Conservation (phyloP, 2,113 vertebrate species). For the Chionodraco myersi region DNA sequence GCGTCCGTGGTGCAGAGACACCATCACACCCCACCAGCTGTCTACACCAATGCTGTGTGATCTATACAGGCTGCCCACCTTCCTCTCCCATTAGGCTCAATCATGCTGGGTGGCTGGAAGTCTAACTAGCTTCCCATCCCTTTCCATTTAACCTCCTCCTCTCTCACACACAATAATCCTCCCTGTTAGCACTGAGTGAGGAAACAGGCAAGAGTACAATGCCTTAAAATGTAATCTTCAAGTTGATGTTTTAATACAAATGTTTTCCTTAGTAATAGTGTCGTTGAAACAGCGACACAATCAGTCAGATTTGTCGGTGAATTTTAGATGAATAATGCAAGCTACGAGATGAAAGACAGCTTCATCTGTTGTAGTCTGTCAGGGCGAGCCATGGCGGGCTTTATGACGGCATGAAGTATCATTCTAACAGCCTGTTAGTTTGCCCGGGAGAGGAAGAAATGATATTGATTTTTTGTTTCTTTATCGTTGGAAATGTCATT, state of each 20-base stretch:
- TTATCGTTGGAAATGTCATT: slow-evolving; percentile 69
- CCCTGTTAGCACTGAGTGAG: slow-evolving; percentile 10
- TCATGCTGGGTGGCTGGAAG: slow-evolving; percentile 53
- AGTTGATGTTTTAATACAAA: not conserved
- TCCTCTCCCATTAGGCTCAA: slow-evolving; percentile 69
- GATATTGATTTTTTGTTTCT: slow-evolving; percentile 61
- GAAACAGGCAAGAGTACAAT: not conserved
- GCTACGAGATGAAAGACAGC: slow-evolving; percentile 67
- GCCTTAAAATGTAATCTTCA: not conserved
- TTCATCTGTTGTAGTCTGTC: slow-evolving; percentile 73
- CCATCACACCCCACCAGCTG: slow-evolving; percentile 37
- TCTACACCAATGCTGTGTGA: slow-evolving; percentile 46
- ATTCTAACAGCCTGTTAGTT: slow-evolving; percentile 66
- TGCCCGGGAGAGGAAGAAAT: slow-evolving; percentile 46
- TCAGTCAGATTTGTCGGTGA: slow-evolving; percentile 64
- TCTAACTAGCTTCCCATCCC: slow-evolving; percentile 47
- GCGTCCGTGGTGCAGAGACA: slow-evolving; percentile 34
- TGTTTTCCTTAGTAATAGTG: slow-evolving; percentile 47
- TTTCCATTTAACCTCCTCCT: slow-evolving; percentile 52
- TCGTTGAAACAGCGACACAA: slow-evolving; percentile 66
- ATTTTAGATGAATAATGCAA: slow-evolving; percentile 73
- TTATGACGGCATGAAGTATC: slow-evolving; percentile 53
- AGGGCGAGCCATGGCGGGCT: slow-evolving; percentile 52
- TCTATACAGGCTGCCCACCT: slow-evolving; percentile 62
- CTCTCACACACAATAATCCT: slow-evolving; percentile 36